Base-by-base conservation (phyloP, 2,113 vertebrate genomes). In the Pomatorhinus ruficollis region DNA sequence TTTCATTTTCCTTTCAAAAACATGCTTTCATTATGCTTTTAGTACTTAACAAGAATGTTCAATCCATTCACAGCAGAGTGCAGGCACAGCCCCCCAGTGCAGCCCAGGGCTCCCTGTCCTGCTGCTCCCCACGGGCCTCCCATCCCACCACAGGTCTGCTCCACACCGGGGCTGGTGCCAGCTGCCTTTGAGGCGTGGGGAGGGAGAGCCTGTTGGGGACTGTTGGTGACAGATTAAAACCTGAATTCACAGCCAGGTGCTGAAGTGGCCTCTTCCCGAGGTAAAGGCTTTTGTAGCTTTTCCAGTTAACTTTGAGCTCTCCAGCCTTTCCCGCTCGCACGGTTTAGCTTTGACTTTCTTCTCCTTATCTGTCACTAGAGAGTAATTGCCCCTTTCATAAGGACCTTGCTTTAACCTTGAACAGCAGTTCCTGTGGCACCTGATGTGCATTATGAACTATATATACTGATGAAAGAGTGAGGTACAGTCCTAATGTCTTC, bases 331-430 rank as follows among this genome's bases (percentile, higher is more conserved):
- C 64, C 2, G 12, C 49, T 95, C 5, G 0, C 78, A n/a, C 0
- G 2, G 71, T 78, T 93, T 49, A 42, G 95, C 87, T 97, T 90
- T 97, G 93, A 93, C 90, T 94, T 88, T 93, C 87, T 94, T 96
- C 91, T 96, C 78, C 87, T 86, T 96, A 72, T 89, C 92, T 95
- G 72, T 86, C 60, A 16, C 88, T 84, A 33, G 83, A 93, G 89
- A 92, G 93, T 94, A 96, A 97, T 92, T 94, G 96, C 74, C 80
- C 65, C 92, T 95, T 96, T 96, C 69, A 96, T 87, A 76, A 45
- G 63, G 90, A 95, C 96, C 96, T 94, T 96, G 83, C 96, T 90
- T 81, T 95, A 87, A 95, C 96, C 96, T 96, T 94, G 85, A 94
- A 39, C 96, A 95, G 96, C 92, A 57, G 96, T 87, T 87, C 69